Conservation (phyloP, 2,888 invertebrate genomes). For the Philonicus albiceps region DNA sequence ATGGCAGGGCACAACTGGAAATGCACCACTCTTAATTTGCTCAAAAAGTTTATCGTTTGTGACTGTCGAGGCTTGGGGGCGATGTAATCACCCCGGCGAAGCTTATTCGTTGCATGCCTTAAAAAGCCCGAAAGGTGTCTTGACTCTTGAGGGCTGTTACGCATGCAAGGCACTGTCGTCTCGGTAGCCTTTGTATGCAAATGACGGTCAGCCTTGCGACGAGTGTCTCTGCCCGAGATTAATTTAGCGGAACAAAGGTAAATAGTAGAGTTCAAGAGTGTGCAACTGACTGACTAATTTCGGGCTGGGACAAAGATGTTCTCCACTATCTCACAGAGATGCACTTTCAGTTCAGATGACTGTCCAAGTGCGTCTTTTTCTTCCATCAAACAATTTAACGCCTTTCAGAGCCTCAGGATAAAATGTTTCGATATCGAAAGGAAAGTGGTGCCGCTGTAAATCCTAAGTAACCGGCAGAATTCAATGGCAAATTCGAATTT, state of each 20-base stretch:
- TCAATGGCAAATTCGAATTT: not conserved
- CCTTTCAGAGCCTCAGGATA: not conserved
- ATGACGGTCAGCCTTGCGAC: slow-evolving; percentile 4
- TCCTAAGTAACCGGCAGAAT: not conserved
- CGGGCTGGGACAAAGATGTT: not conserved
- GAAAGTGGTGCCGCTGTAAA: not conserved
- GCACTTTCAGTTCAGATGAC: not conserved
- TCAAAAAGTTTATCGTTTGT: not conserved
- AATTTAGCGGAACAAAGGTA: slow-evolving; percentile 25
- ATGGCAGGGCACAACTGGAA: not conserved
- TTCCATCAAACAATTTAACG: not conserved
- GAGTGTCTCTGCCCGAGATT: not conserved
- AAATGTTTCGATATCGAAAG: not conserved
- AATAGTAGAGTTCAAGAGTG: not conserved
- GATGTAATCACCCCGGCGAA: not conserved
- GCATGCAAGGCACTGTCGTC: slow-evolving; percentile 11
- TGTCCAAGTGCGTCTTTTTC: not conserved
- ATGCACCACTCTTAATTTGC: not conserved
- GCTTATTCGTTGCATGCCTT: not conserved
- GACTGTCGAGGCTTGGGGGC: not conserved
- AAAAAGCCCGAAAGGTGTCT: not conserved
- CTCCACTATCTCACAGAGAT: not conserved
- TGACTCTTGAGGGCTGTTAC: not conserved
- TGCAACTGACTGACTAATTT: not conserved
- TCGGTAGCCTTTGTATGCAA: slow-evolving; percentile 15